Percentiles rank a stretch among this genome's conserved stretches.
phyloP scores from a whole-genome alignment of 2,797 vertebrate genomes.

The Sebastes alutus region DNA sequence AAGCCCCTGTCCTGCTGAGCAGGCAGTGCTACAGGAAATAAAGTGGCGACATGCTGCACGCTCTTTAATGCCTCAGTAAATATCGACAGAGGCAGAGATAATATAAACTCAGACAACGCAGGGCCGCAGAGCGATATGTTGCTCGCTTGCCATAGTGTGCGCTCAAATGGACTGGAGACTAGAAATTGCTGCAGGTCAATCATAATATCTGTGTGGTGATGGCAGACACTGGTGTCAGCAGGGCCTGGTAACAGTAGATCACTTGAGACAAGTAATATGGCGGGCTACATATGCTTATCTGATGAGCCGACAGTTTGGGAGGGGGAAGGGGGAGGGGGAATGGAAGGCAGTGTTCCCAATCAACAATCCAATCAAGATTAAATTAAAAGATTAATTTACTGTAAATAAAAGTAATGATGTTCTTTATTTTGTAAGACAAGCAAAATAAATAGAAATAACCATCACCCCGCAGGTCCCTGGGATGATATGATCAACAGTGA shows the following conservation, averaged over 20 bases:
- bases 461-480: background rate
- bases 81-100: constrained; percentile 75
- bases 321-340: background rate
- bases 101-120: constrained; percentile 73
- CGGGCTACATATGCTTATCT: constrained; percentile 56
- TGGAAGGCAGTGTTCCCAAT: constrained; percentile 31
- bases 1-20: constrained; percentile 62
- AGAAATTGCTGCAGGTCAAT: constrained; percentile 72
- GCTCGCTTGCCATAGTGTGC: constrained; percentile 50
- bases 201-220: constrained; percentile 63
- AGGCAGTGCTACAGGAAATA: constrained; percentile 66
- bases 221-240: constrained; percentile 67
- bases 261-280: constrained; percentile 63
- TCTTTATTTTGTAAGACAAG: constrained; percentile 23
- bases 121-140: constrained; percentile 55
- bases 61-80: constrained; percentile 80
- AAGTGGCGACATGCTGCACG: constrained; percentile 64
- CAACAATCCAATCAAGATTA: constrained; percentile 19
- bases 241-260: constrained; percentile 64
- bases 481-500: constrained; percentile 28
- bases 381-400: constrained; percentile 17
- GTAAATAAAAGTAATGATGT: constrained; percentile 31
- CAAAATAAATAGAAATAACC: constrained; percentile 9
- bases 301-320: constrained; percentile 60
- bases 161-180: constrained; percentile 50